Evolutionary conservation across 2,113 vertebrate species (phyloP).

Genomic region (Clinocottus analis): DNA sequence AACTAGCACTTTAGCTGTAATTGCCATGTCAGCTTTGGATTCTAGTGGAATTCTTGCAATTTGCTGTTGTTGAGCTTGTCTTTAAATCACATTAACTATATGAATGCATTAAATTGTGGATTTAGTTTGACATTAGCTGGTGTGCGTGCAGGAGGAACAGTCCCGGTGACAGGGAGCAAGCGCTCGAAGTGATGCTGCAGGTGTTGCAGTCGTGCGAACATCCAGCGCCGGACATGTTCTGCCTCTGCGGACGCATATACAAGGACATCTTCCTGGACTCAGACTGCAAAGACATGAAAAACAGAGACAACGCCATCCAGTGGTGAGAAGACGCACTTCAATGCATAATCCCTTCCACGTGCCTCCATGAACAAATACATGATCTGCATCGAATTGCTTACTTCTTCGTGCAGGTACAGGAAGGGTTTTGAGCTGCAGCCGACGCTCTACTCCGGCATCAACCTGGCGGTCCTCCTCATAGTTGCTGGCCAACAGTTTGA

Average conservation of each 20-base stretch:
- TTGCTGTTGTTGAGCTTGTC: background rate
- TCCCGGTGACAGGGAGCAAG: slow-evolving; percentile 89
- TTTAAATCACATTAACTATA: background rate
- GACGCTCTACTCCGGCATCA: slow-evolving; percentile 95
- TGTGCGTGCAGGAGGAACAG: slow-evolving; percentile 88
- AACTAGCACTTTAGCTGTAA: background rate
- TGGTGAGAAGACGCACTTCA: slow-evolving; percentile 82
- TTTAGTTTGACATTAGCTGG: background rate
- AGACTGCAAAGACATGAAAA: slow-evolving; percentile 89
- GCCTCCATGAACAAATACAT: background rate
- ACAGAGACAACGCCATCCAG: slow-evolving; percentile 91
- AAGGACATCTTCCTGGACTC: slow-evolving; percentile 97
- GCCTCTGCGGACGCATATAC: slow-evolving; percentile 95
- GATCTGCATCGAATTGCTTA: background rate
- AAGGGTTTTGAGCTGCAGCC: slow-evolving; percentile 96
- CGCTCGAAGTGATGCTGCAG: slow-evolving; percentile 92
- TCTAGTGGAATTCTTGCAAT: background rate
- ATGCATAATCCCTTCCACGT: background rate
- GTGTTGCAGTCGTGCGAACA: slow-evolving; percentile 89
- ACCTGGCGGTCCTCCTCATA: slow-evolving; percentile 92
- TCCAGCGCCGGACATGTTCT: slow-evolving; percentile 95
- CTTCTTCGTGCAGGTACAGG: slow-evolving; percentile 88
- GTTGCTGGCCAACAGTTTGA: slow-evolving; percentile 95
- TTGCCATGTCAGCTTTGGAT: background rate
- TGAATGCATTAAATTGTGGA: background rate